Evolutionary conservation across 1,140 invertebrate species (phyloP).

Genomic region (Aphelinus atriplicis): DNA sequence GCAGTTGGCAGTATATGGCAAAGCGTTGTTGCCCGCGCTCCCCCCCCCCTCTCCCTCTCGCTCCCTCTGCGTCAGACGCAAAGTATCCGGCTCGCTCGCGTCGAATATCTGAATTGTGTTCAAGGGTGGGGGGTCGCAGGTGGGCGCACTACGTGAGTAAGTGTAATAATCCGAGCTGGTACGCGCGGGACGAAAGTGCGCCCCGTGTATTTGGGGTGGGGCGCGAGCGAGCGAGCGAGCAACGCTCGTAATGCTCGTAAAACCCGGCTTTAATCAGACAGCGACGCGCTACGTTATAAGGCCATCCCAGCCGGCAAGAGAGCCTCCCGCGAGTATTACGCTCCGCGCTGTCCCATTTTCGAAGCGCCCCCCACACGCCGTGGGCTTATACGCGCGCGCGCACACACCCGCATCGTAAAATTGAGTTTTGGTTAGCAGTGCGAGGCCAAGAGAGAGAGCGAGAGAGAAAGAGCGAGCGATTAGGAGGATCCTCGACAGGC

Average conservation of each 20-base stretch:
- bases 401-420: neutral
- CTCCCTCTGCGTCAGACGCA: neutral
- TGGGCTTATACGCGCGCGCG: neutral
- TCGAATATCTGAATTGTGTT: too few relatives aligned
- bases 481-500: too few relatives aligned
- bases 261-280: slow-evolving; percentile 53
- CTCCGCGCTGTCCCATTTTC: slow-evolving; percentile 27
- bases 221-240: neutral
- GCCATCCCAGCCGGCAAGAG: slow-evolving; percentile 10
- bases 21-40: neutral
- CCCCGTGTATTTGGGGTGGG: slow-evolving; percentile 28
- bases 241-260: slow-evolving; percentile 49
- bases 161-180: neutral
- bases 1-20: neutral
- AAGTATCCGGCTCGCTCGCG: neutral
- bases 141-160: neutral
- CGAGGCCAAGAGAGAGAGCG: too few relatives aligned
- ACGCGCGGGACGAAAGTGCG: neutral
- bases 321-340: slow-evolving; percentile 36
- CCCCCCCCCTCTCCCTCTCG: neutral
- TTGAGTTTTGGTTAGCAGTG: too few relatives aligned
- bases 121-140: neutral
- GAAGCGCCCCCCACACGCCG: neutral
- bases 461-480: too few relatives aligned
- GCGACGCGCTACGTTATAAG: slow-evolving; percentile 17